Base-by-base conservation (phyloP, 2,888 invertebrate genomes). In the Kryphioiulus occultus region DNA sequence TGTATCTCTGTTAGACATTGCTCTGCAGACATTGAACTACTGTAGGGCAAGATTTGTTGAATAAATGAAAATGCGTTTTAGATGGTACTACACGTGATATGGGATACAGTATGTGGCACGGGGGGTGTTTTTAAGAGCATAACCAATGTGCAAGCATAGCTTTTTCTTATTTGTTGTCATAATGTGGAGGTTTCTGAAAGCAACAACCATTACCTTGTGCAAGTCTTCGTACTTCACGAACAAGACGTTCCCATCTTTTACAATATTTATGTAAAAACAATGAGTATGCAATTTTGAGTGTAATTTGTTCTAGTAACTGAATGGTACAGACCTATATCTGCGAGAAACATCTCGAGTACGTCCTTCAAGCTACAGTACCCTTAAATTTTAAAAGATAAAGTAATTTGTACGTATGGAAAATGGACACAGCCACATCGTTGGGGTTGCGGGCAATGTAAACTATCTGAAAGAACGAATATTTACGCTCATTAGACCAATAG, bases 161-260 rank as follows among this genome's bases (percentile, higher is more conserved):
- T n/a, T n/a, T n/a, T n/a, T n/a, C n/a, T n/a, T n/a, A n/a, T n/a
- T n/a, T n/a, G n/a, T n/a, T n/a, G n/a, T n/a, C n/a, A n/a, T n/a
- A n/a, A n/a, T n/a, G n/a, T n/a, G n/a, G n/a, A n/a, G n/a, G n/a
- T n/a, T n/a, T n/a, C n/a, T n/a, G n/a, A n/a, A n/a, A n/a, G n/a
- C n/a, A n/a, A n/a, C n/a, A n/a, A n/a, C n/a, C n/a, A n/a, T 47
- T 47, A 82, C 82, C 82, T 82, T 82, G 19, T 82, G 82, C 22
- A 82, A n/a, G 15, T 82, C 82, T 82, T 82, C 82, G 15, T 82
- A 82, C n/a, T 82, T 82, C 1, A 82, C 82, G 19, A 26, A 7
- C 22, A 82, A 82, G 15, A 82, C 82, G 19, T 82, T 82, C 1
- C 32, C 82, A 82, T 82, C 82, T 9, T 82, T 82, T 1, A 26